These are phyloP conservation scores for Abrostola triplasia DNA, from an alignment of 2,888 invertebrate genomes.

Conservation along the genomic window DNA sequence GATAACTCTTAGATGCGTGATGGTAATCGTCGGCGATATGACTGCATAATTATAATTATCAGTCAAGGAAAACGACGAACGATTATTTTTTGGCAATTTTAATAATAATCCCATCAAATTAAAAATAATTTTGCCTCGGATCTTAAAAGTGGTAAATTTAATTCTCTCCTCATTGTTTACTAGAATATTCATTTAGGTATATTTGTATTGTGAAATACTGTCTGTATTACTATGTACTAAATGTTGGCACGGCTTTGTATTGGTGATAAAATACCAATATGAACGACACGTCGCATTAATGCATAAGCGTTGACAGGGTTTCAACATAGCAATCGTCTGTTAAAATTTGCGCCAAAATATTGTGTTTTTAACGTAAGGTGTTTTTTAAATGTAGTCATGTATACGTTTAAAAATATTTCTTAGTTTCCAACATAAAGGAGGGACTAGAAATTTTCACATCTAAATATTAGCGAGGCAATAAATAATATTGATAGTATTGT, in stretches of 20 bases:
- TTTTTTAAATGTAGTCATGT: not conserved
- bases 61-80: too few relatives aligned
- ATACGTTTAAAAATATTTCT: too few relatives aligned
- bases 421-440: too few relatives aligned
- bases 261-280: constrained; percentile 30
- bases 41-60: too few relatives aligned
- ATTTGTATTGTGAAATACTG: constrained; percentile 12
- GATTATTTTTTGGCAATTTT: too few relatives aligned
- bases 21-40: too few relatives aligned
- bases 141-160: not conserved
- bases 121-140: too few relatives aligned
- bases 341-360: constrained; percentile 20
- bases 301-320: constrained; percentile 35
- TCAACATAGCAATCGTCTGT: constrained; percentile 14
- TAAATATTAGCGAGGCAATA: too few relatives aligned
- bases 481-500: too few relatives aligned
- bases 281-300: constrained; percentile 42
- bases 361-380: not conserved
- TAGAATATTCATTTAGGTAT: constrained; percentile 12
- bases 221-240: constrained; percentile 8
- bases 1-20: too few relatives aligned
- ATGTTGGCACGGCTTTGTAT: constrained; percentile 32
- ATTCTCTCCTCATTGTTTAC: not conserved
- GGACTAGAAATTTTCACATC: too few relatives aligned
- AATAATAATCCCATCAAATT: too few relatives aligned